These are phyloP conservation scores for Ornithoptera alexandrae DNA, from an alignment of 2,888 invertebrate species.

Conservation along the genomic window DNA sequence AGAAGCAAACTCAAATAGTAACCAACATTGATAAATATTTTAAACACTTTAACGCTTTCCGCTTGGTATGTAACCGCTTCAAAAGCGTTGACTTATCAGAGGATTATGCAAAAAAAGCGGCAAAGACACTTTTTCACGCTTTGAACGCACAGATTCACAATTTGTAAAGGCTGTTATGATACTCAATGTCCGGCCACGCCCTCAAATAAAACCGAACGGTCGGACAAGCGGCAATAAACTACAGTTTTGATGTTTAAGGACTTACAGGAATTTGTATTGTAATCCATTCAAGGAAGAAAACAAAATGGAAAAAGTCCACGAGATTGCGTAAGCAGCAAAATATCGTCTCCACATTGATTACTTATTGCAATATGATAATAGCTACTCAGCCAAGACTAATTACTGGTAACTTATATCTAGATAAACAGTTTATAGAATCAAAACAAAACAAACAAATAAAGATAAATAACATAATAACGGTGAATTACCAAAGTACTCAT, in stretches of 20 bases:
- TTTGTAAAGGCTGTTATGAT: constrained; percentile 41
- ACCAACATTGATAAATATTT: too few species aligned
- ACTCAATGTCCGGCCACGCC: constrained; percentile 36
- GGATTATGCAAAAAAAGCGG: constrained; percentile 27
- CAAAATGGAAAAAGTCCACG: background rate
- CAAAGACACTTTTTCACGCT: constrained; percentile 38
- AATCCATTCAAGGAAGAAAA: constrained; percentile 3
- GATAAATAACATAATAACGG: too few species aligned
- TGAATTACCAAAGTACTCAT: too few species aligned
- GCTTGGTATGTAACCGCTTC: constrained; percentile 5
- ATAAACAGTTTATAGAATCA: too few species aligned
- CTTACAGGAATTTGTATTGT: constrained; percentile 19
- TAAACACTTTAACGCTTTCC: background rate
- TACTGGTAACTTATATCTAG: too few species aligned
- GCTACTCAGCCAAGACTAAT: too few species aligned
- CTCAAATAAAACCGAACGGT: constrained; percentile 31
- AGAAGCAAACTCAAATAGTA: too few species aligned
- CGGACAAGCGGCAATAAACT: constrained; percentile 23
- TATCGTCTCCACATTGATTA: too few species aligned
- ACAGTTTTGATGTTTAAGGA: constrained; percentile 30
- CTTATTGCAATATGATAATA: too few species aligned
- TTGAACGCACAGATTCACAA: constrained; percentile 39
- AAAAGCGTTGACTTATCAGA: constrained; percentile 26
- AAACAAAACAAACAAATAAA: too few species aligned
- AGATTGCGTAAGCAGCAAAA: too few species aligned